These are phyloP conservation scores for Tiliacea aurago DNA, from an alignment of 2,888 invertebrate genomes.

Conservation along the genomic window DNA sequence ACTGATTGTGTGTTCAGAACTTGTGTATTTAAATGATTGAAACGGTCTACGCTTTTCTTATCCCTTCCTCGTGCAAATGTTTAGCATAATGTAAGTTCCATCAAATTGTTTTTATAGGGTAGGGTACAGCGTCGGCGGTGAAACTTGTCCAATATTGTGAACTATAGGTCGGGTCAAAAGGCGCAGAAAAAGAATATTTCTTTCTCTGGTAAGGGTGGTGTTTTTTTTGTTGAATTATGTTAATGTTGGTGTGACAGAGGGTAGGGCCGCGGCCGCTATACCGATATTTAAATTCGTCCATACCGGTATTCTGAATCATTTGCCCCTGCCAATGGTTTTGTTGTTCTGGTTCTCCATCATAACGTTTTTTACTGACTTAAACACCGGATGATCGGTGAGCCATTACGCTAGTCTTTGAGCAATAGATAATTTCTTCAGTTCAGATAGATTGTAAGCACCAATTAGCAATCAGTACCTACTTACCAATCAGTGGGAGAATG, in stretches of 20 bases:
- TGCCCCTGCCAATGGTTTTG: conserved; percentile 54
- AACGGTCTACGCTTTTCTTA: conserved; percentile 34
- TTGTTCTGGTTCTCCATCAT: conserved; percentile 54
- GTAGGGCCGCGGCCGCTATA: conserved; percentile 77
- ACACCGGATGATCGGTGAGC: conserved; percentile 21
- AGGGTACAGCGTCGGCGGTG: conserved; percentile 67
- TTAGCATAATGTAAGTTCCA: conserved; percentile 52
- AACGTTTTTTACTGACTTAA: conserved; percentile 35
- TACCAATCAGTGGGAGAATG: conserved; percentile 53
- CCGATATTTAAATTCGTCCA: conserved; percentile 86
- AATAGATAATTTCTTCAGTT: conserved; percentile 23
- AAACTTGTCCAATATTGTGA: conserved; percentile 84
- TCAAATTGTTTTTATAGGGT: conserved; percentile 60
- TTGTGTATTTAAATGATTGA: conserved; percentile 18
- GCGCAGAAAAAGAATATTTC: conserved; percentile 78
- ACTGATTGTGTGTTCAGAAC: not conserved
- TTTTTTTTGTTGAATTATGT: conserved; percentile 88
- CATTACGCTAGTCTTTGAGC: conserved; percentile 7
- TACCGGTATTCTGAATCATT: conserved; percentile 59
- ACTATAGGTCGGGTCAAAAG: conserved; percentile 79
- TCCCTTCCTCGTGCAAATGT: conserved; percentile 32
- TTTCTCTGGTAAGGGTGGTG: conserved; percentile 76
- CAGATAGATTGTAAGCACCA: conserved; percentile 9
- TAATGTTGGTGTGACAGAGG: conserved; percentile 85
- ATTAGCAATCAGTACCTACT: conserved; percentile 30